Base-by-base conservation (phyloP, 2,888 invertebrate genomes). In the Drosophila vallismaia region DNA sequence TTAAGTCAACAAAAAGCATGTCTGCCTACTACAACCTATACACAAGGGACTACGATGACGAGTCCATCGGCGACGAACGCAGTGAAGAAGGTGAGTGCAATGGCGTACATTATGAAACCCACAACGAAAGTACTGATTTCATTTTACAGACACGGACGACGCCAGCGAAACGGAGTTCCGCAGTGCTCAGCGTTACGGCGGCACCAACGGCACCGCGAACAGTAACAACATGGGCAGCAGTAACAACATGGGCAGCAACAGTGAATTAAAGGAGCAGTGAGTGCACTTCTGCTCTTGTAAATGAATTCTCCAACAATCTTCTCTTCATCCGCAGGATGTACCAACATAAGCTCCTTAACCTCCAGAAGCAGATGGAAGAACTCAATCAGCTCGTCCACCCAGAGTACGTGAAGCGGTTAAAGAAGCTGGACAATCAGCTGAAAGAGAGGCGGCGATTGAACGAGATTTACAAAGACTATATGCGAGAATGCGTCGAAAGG, bases 81-180 rank as follows among this genome's bases (percentile, higher is more conserved):
- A 84, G 87, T 51, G 84, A 86, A 56, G 84, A 84, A 79, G 84
- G 84, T 85, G 71, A 71, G 69, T 50, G 19, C 46, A n/a, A 12
- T 36, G 36, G 36, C 36, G 36, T 36, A 9, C 5, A 42, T 19
- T 8, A 9, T 36, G 36, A 6, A 4, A n/a, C 3, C 4, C n/a
- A 6, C 9, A 26, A 9, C 10, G 4, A 28, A 28, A 10, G 14
- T 3, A 12, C 7, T 4, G 9, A 14, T 29, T 9, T 9, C 10
- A 19, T 42, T n/a, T 68, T 71, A 28, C 83, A 95, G 98, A 98
- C 91, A 98, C 98, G 0, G 98, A 98, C 92, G 98, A 98, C 93
- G 98, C 98, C 0, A 98, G 98, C 92, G 98, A 98, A 92, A 97
- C 97, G n/a, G 98, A 98, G 82, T 94, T 95, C 92, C 95, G 96